Evolutionary conservation across 2,797 vertebrate genomes (phyloP), one percentile per base, ranked within the genome.

Genomic region (Percopsis omiscomaycus): DNA sequence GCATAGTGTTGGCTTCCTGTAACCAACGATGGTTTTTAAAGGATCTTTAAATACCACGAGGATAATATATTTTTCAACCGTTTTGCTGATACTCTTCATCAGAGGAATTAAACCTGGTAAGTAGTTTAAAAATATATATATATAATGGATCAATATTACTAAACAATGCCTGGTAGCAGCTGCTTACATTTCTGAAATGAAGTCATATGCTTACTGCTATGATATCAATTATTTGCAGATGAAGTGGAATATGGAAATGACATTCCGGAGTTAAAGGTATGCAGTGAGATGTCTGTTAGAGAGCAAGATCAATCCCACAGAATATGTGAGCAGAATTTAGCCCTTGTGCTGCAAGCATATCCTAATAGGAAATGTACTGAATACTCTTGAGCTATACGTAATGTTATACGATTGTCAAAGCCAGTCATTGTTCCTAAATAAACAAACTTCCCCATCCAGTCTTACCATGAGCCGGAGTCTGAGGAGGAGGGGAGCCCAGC

Each of bases 401-500:
- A 37, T 22, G 22, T 37, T 9, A 37, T 8, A 37, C 5, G 9
- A 37, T 37, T 6, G 32, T 37, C 32, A 37, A 37, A 37, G 32
- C 32, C 32, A 44, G 15, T 45, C 15, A n/a, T 30, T 45, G 15
- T 44, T 12, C 37, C 55, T 52, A 88, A 12, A 30, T 42, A 44
- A 12, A 30, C 46, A 11, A 8, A 4, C 1, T 22, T 37, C n/a
- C 46, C 16, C 15, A 56, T 63, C 4, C 50, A 68, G 89, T 88
- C 88, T 11, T 89, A 88, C 64, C 86, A 87, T 22, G 89, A 91
- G 14, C 83, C 89, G 27, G 84, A 88, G 0, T 69, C 84, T 14
- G 91, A 94, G 1, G 94, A 95, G 15, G 94, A 96, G 68, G 94
- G 94, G 14, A 87, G 88, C 53, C 88, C 84, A 47, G 68, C 92